Base-by-base conservation (phyloP, 2,888 invertebrate species). In the Agonopterix subpropinquella region DNA sequence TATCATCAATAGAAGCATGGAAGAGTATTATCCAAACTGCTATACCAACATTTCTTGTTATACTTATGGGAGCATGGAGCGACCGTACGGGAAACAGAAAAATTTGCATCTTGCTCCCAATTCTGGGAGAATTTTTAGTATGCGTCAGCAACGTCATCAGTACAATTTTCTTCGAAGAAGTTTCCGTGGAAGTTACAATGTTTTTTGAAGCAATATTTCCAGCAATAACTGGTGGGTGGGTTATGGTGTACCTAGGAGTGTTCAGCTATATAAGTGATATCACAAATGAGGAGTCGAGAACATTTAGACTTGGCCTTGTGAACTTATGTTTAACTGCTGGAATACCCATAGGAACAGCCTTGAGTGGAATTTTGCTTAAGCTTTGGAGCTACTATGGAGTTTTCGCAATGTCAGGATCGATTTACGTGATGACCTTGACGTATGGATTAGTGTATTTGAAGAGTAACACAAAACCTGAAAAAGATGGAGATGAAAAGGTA, bases 251-350 rank as follows among this genome's bases (percentile, higher is more conserved):
- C 45, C 73, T 91, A 52, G 90, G 90, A n/a, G 84, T 91, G 47
- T 90, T 91, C 70, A 91, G 91, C 57, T 92, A 92, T 59, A 86
- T 92, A 4, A 89, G 91, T 62, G 91, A 91, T 45, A 85, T 91
- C 5, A 90, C 91, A 0, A 80, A 78, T 50, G 78, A 84, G 15
- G 78, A 90, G 54, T 79, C 79, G 0, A 86, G 92, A 53, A 92
- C 92, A 0, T 80, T 89, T 42, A 74, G 92, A 55, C 89, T 93
- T 1, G 92, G 92, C 1, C 76, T 92, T 8, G 84, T 89, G 4
- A 91, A 92, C 62, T 73, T 91, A 11, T 90, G 91, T 65, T 73
- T 90, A 61, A 91, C 91, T 43, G 77, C 90, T 9, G 90, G 91
- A 0, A 78, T 90, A 13, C 90, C 91, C 0, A 59, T 91, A 2